phyloP scores from a whole-genome alignment of 2,888 invertebrate species.

The Drosophila longiperda region DNA sequence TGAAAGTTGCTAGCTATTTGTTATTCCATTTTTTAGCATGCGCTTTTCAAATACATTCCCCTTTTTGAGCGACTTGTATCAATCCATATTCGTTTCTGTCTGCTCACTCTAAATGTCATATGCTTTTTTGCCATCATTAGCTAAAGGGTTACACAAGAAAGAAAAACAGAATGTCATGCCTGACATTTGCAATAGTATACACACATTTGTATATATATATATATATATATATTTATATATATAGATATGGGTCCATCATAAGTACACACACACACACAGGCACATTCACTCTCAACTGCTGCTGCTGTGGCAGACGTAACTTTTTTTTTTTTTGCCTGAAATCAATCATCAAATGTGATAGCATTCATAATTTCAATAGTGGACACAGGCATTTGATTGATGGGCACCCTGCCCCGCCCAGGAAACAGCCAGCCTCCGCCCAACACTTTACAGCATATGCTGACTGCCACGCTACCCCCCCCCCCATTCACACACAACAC shows the following conservation, averaged over 20 bases:
- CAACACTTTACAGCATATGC: constrained; percentile 27
- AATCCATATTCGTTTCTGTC: constrained; percentile 38
- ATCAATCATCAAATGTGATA: constrained; percentile 78
- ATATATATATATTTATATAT: constrained; percentile 15
- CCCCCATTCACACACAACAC: neutral
- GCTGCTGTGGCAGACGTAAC: constrained; percentile 38
- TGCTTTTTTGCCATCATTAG: constrained; percentile 68
- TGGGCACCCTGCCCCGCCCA: constrained; percentile 43
- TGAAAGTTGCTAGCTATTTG: neutral
- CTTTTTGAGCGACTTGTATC: constrained; percentile 20
- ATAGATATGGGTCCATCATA: constrained; percentile 33
- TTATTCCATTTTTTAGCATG: constrained; percentile 13
- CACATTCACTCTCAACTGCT: constrained; percentile 21
- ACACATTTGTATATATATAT: constrained; percentile 23
- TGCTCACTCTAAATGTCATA: constrained; percentile 54
- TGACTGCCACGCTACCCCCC: neutral
- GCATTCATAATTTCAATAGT: constrained; percentile 80
- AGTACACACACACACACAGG: neutral
- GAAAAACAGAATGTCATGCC: constrained; percentile 74
- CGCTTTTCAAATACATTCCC: constrained; percentile 15
- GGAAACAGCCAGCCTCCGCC: constrained; percentile 33
- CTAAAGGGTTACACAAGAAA: constrained; percentile 74
- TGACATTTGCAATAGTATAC: constrained; percentile 66
- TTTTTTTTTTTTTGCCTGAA: constrained; percentile 57
- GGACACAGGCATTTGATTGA: constrained; percentile 74